Base-by-base conservation (phyloP, 1,140 invertebrate species). In the Latrodectus geometricus region DNA sequence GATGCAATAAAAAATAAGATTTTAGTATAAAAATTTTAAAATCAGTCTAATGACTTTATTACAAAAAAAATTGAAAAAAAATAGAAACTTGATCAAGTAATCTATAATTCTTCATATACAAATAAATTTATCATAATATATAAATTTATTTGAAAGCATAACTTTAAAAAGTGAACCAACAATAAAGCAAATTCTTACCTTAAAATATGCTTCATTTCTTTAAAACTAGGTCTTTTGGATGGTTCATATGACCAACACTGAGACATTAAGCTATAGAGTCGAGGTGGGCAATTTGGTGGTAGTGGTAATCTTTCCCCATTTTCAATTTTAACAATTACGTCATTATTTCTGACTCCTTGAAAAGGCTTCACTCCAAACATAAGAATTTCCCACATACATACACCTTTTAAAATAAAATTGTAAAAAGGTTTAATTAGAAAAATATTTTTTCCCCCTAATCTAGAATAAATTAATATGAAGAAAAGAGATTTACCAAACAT, bases 361-460 rank as follows among this genome's bases (percentile, higher is more conserved):
- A 99, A 99, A 78, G 98, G 98, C 91, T 99, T 99, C 0, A 98
- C 95, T 15, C 98, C 98, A 69, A 97, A 93, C 96, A 98, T 99
- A 17, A 99, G 92, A 89, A 99, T 99, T 92, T 99, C 98, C 98
- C 98, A 99, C 93, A 99, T 97, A 90, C 98, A 99, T 0, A 99
- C 98, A 91, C 97, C 97, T 98, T 90, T 7, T 61, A 86, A 66
- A 15, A 69, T 68, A 35, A 15, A 65, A 65, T 65, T 2, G 61
- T 3, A 65, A 65, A 65, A 65, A 65, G 7, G 61, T 65, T 15
- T 20, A 72, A 23, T 70, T 14, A 1, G 69, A 72, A 21, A 14
- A 72, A 72, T 17, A 9, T 72, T 21, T 4, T 20, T 21, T 23
- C 11, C 11, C 15, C n/a, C 1, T 35, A 35, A 35, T 35, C 35